Evolutionary conservation across 2,888 invertebrate genomes (phyloP), one percentile per base, ranked within the genome.

Genomic region (Exocentrus adspersus): DNA sequence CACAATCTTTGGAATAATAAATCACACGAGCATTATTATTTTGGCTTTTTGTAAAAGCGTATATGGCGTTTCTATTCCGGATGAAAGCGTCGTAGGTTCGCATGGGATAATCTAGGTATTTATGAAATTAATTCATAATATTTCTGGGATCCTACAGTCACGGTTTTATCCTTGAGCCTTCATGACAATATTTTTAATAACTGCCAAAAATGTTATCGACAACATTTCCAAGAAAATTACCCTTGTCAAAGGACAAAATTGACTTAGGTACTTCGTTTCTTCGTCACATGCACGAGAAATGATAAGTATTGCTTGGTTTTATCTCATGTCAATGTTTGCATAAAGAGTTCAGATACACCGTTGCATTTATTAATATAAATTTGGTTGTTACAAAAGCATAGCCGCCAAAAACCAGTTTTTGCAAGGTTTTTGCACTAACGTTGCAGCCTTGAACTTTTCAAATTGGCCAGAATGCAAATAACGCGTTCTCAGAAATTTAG

Each of bases 401-500:
- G 16, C 32, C 12, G 32, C 37, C 17, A 12, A 54, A 53, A 54
- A 54, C 54, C 54, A 54, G 54, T 54, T 54, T 37, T 54, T 43
- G 30, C 43, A 43, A 43, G 54, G 54, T 42, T 54, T 54, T 54
- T 45, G 43, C 37, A 43, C 54, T 54, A 45, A 28, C 21, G 10
- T 37, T 37, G 19, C 28, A 42, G 43, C 54, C 54, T 58, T 46
- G 58, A 58, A 48, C 50, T 46, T 48, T 58, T 58, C 14, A 30
- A 48, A 17, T 58, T 32, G 12, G 19, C 19, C 28, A 12, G 14
- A 41, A 24, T 48, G 48, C 46, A 48, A 58, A 58, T 58, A 16
- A 48, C 6, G 14, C 21, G 28, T 43, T 60, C 30, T 32, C n/a
- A 19, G 10, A 17, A 60, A 60, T 14, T 16, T n/a, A 24, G 24